These are phyloP conservation scores for Euleptes europaea DNA, from an alignment of 2,113 vertebrate species.

Conservation along the genomic window DNA sequence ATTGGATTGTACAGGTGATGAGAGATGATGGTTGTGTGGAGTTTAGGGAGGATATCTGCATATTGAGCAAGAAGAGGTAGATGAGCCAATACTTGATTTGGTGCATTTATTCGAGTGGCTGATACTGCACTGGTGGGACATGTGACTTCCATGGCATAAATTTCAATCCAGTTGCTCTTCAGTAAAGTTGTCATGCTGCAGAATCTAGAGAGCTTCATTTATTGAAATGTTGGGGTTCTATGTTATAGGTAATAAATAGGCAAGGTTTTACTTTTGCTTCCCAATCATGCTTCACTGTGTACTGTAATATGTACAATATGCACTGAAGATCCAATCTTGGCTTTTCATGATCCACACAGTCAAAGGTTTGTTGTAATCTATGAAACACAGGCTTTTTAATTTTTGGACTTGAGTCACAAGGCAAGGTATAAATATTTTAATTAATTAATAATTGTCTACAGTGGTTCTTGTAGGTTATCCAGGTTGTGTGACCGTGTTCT, in stretches of 20 bases:
- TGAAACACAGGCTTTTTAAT: too few relatives aligned
- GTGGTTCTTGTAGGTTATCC: too few relatives aligned
- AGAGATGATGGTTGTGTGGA: neutral
- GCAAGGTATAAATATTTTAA: too few relatives aligned
- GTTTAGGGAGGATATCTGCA: neutral
- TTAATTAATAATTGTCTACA: too few relatives aligned
- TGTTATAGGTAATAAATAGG: slow-evolving; percentile 18
- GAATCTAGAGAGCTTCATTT: neutral
- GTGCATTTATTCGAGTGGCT: slow-evolving; percentile 32
- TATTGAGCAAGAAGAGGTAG: neutral
- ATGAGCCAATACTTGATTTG: neutral
- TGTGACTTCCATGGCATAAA: neutral
- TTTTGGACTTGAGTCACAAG: too few relatives aligned
- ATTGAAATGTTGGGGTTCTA: slow-evolving; percentile 20
- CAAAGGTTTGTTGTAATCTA: too few relatives aligned
- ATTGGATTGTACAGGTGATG: neutral
- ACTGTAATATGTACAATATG: neutral
- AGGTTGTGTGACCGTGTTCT: too few relatives aligned
- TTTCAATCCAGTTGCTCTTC: neutral
- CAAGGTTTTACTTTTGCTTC: neutral
- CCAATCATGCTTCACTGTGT: slow-evolving; percentile 28
- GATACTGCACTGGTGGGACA: neutral
- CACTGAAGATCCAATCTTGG: too few relatives aligned
- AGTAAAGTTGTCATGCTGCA: slow-evolving; percentile 30
- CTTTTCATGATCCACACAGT: too few relatives aligned